These are phyloP conservation scores for Catharus ustulatus DNA, from an alignment of 2,797 vertebrate genomes.

Conservation along the genomic window DNA sequence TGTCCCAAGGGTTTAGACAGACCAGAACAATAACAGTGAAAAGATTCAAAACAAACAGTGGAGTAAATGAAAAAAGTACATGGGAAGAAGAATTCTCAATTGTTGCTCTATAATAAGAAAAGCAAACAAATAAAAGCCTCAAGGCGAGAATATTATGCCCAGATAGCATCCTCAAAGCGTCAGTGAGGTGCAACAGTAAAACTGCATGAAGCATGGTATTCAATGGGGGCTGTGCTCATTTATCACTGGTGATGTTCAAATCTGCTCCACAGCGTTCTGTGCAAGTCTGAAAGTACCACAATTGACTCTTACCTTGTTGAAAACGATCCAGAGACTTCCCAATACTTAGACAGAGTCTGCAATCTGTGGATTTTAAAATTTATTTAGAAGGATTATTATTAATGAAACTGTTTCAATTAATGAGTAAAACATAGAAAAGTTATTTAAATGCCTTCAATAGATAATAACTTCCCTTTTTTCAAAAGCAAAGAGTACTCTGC, in stretches of 20 bases:
- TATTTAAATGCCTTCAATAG: neutral
- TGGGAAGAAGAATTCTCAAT: constrained; percentile 11
- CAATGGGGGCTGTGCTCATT: neutral
- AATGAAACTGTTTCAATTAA: neutral
- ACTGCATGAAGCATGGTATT: neutral
- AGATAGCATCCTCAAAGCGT: neutral
- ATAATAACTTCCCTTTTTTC: neutral
- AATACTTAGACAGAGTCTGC: neutral
- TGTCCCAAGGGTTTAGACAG: constrained; percentile 24
- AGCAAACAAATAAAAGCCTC: constrained; percentile 42
- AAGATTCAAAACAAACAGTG: constrained; percentile 14
- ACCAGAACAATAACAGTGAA: constrained; percentile 29
- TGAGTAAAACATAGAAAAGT: neutral
- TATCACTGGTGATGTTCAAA: neutral
- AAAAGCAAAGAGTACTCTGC: neutral
- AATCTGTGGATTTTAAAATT: constrained; percentile 52
- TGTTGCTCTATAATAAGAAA: constrained; percentile 33
- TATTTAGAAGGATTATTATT: neutral
- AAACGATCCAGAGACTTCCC: constrained; percentile 15
- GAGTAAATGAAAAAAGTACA: constrained; percentile 29
- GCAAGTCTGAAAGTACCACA: neutral
- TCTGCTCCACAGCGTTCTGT: neutral
- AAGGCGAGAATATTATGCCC: neutral
- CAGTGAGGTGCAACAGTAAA: neutral
- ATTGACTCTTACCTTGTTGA: constrained; percentile 40